These are phyloP conservation scores for Callopanchax toddi DNA, from an alignment of 2,113 vertebrate genomes.

Conservation along the genomic window DNA sequence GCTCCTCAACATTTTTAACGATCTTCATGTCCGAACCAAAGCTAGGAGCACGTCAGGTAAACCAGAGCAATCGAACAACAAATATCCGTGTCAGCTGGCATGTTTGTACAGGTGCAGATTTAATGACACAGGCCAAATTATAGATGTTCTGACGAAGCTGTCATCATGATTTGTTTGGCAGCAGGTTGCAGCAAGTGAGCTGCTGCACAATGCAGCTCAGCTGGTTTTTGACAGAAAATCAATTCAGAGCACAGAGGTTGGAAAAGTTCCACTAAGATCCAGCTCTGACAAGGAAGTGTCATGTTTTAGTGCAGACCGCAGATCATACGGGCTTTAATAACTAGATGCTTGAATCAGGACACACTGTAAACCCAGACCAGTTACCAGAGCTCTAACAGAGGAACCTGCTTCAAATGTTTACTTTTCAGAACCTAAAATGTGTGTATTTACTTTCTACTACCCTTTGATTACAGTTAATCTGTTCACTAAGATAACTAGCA, in stretches of 20 bases:
- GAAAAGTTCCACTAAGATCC: neutral
- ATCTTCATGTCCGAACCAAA: slow-evolving; percentile 43
- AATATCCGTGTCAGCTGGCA: neutral
- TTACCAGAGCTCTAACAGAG: too few relatives aligned
- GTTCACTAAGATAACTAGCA: too few relatives aligned
- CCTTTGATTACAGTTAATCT: too few relatives aligned
- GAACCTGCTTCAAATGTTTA: too few relatives aligned
- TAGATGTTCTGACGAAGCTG: neutral
- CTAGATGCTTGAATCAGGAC: too few relatives aligned
- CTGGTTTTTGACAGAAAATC: slow-evolving; percentile 44
- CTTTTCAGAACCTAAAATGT: too few relatives aligned
- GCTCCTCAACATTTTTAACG: slow-evolving; percentile 35
- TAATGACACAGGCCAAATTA: neutral
- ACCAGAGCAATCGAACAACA: too few relatives aligned
- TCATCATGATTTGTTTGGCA: neutral
- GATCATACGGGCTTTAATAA: too few relatives aligned
- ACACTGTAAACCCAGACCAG: too few relatives aligned
- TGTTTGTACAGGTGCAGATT: neutral
- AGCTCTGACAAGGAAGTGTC: slow-evolving; percentile 25
- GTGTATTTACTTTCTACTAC: too few relatives aligned
- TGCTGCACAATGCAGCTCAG: slow-evolving; percentile 35
- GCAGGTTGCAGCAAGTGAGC: slow-evolving; percentile 38
- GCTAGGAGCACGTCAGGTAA: too few relatives aligned
- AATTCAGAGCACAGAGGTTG: neutral
- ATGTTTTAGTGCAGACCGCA: too few relatives aligned